These are phyloP conservation scores for Eumacrocentrus americanus DNA, from an alignment of 2,888 invertebrate genomes.

Conservation along the genomic window DNA sequence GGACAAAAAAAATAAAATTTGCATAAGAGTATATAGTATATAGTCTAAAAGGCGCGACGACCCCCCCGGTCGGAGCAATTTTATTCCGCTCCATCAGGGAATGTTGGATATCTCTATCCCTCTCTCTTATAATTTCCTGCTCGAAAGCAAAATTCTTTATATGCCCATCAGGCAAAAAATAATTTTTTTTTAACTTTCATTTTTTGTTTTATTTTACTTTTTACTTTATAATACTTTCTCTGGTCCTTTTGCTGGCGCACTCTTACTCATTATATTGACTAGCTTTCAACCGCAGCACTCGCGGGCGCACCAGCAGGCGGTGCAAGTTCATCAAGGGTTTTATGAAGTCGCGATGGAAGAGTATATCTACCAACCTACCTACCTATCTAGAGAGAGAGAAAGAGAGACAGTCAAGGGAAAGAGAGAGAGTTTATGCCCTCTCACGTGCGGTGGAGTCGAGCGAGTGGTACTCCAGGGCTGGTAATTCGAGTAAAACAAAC, in stretches of 20 bases:
- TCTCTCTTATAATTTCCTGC: slow-evolving; percentile 5
- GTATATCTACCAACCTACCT: background rate
- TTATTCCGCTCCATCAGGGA: slow-evolving; percentile 20
- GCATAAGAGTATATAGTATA: slow-evolving; percentile 4
- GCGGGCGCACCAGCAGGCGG: background rate
- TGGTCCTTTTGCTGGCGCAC: background rate
- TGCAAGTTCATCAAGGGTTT: slow-evolving; percentile 21
- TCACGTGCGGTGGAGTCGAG: background rate
- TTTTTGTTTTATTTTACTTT: background rate
- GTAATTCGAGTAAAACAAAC: slow-evolving; percentile 13
- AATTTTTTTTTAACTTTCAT: background rate
- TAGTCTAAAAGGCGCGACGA: background rate
- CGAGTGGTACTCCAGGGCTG: background rate
- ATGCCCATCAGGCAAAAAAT: background rate
- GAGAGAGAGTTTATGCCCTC: background rate
- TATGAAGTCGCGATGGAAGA: slow-evolving; percentile 11
- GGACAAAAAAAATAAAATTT: slow-evolving; percentile 21
- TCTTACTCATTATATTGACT: slow-evolving; percentile 12
- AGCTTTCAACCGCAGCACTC: slow-evolving; percentile 17
- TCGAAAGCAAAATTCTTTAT: background rate
- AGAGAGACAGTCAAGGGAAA: too few species aligned
- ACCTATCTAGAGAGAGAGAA: slow-evolving; percentile 9
- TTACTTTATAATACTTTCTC: background rate
- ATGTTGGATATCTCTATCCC: slow-evolving; percentile 13
- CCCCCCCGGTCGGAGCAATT: slow-evolving; percentile 17